Percentiles rank a stretch among this genome's conserved stretches.
Conservation (phyloP, 2,113 vertebrate species). For the Chionomys nivalis region DNA sequence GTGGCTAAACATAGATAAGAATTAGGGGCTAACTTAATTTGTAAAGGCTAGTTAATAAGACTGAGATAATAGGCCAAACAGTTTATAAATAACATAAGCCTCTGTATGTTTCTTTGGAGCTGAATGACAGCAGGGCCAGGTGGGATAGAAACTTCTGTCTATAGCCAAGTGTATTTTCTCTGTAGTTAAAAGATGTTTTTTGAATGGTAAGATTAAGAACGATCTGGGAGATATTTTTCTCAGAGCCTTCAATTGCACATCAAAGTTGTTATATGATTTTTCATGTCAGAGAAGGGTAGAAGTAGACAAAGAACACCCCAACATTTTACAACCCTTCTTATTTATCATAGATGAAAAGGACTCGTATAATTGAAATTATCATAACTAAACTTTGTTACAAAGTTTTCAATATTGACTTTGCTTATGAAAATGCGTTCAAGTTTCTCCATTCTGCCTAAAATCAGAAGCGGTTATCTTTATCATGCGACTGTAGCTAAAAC, state of each 20-base stretch:
- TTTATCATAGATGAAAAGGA: neutral
- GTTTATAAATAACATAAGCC: too few species aligned
- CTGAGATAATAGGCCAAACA: too few species aligned
- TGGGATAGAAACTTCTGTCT: too few species aligned
- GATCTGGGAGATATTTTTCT: neutral
- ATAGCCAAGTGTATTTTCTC: neutral
- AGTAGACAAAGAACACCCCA: neutral
- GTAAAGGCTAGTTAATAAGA: too few species aligned
- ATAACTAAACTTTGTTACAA: neutral
- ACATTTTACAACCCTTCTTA: neutral
- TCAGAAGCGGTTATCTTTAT: neutral
- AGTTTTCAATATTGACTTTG: neutral
- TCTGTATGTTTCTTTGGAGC: too few species aligned
- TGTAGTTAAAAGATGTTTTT: neutral
- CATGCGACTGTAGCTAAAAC: neutral
- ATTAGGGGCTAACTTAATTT: too few species aligned
- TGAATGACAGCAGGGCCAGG: too few species aligned
- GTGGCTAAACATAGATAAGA: too few species aligned
- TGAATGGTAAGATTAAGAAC: neutral
- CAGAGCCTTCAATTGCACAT: conserved; percentile 19
- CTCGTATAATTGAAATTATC: neutral
- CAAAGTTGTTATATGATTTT: neutral
- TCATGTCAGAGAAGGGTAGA: neutral
- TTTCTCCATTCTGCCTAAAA: conserved; percentile 3
- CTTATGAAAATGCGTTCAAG: neutral